These are phyloP conservation scores for Polypedilum pembai DNA, from an alignment of 1,140 invertebrate species.

Conservation along the genomic window DNA sequence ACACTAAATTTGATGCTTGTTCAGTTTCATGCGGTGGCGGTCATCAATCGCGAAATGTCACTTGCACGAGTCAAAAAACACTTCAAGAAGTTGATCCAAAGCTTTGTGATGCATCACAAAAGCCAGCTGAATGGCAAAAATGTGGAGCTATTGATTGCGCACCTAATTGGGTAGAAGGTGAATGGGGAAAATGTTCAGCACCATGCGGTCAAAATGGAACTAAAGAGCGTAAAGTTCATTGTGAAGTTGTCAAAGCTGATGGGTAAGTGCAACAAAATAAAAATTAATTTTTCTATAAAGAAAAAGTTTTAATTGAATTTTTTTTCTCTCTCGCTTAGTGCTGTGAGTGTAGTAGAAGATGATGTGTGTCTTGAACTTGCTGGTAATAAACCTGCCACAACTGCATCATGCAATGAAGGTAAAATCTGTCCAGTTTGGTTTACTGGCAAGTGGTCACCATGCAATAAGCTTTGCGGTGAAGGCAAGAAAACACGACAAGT, in stretches of 20 bases:
- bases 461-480: conserved; percentile 78
- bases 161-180: conserved; percentile 70
- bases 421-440: conserved; percentile 76
- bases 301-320: conserved; percentile 12
- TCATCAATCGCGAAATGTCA: conserved; percentile 64
- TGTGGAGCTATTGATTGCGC: conserved; percentile 74
- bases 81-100: conserved; percentile 59
- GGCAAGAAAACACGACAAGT: conserved; percentile 68
- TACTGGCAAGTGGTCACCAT: conserved; percentile 76
- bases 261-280: conserved; percentile 42
- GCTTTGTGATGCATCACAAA: conserved; percentile 67
- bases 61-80: conserved; percentile 60
- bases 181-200: conserved; percentile 77
- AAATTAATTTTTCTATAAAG: background rate
- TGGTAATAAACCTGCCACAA: conserved; percentile 60
- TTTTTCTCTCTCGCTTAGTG: conserved; percentile 41
- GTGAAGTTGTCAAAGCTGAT: conserved; percentile 62
- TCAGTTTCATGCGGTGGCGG: conserved; percentile 80
- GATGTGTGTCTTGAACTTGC: conserved; percentile 57
- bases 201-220: conserved; percentile 69
- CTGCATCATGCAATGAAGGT: conserved; percentile 66
- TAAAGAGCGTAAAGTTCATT: conserved; percentile 64
- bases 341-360: conserved; percentile 61
- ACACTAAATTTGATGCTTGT: conserved; percentile 72
- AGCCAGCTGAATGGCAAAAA: conserved; percentile 58